Percentiles rank a stretch among this genome's conserved stretches.
phyloP scores from a whole-genome alignment of 2,113 vertebrate species.

The Muntiacus muntjak region DNA sequence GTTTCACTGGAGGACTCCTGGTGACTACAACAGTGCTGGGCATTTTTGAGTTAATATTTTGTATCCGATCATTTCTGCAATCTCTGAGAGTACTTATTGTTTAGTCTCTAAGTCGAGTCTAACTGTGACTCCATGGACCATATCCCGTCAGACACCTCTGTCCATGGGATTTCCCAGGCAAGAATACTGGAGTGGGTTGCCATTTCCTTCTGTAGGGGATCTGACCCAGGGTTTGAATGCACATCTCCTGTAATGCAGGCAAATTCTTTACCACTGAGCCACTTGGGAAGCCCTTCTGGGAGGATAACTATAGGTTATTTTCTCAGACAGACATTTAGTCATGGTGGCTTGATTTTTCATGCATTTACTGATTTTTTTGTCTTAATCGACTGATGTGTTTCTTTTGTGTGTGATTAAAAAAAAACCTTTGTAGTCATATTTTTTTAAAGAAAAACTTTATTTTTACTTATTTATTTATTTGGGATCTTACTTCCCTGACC shows the following conservation, averaged over 20 bases:
- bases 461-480: not conserved
- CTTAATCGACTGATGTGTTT: not conserved
- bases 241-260: not conserved
- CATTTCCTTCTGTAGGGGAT: not conserved
- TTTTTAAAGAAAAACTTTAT: not conserved
- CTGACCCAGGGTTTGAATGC: not conserved
- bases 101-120: not conserved
- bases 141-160: not conserved
- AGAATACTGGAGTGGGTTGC: not conserved
- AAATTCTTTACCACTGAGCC: not conserved
- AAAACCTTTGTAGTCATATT: not conserved
- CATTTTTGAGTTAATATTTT: not conserved
- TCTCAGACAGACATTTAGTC: not conserved
- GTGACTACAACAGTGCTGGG: not conserved
- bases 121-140: not conserved
- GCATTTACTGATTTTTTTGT: not conserved
- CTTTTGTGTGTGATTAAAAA: not conserved
- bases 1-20: not conserved
- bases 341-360: not conserved
- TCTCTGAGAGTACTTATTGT: not conserved
- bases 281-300: not conserved
- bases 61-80: not conserved
- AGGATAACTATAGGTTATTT: not conserved
- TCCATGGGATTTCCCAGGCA: not conserved
- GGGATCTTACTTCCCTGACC: not conserved